Evolutionary conservation across 2,888 invertebrate genomes (phyloP).

Genomic region (Aelia acuminata): DNA sequence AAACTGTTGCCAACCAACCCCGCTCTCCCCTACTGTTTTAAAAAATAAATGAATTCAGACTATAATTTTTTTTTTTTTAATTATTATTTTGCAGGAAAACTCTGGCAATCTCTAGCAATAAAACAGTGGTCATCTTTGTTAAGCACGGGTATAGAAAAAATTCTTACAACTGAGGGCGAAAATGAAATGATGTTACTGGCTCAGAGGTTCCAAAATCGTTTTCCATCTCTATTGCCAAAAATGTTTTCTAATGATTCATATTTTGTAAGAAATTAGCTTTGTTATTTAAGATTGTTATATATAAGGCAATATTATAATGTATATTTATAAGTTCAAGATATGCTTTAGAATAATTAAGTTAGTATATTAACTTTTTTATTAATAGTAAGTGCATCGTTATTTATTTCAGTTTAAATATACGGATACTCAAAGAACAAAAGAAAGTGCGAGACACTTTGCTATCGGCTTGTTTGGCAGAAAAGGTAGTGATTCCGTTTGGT

Average conservation of each 20-base stretch:
- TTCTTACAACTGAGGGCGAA: slow-evolving; percentile 80
- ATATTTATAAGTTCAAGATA: too few species aligned
- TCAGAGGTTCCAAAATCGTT: slow-evolving; percentile 81
- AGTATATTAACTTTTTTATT: neutral
- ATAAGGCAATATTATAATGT: neutral
- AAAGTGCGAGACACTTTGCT: slow-evolving; percentile 82
- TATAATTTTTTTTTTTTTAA: too few species aligned
- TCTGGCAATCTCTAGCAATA: slow-evolving; percentile 8
- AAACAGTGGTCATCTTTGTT: slow-evolving; percentile 75
- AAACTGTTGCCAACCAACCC: too few species aligned
- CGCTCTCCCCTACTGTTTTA: too few species aligned
- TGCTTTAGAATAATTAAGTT: neutral
- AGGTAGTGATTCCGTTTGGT: slow-evolving; percentile 75
- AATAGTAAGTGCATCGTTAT: neutral
- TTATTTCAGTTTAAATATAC: slow-evolving; percentile 80
- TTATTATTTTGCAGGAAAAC: neutral
- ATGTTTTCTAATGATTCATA: slow-evolving; percentile 76
- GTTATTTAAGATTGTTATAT: neutral
- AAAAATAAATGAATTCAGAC: too few species aligned
- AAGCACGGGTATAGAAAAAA: slow-evolving; percentile 73
- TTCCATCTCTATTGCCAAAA: slow-evolving; percentile 76
- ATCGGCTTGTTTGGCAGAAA: slow-evolving; percentile 81
- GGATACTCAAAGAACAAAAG: slow-evolving; percentile 80
- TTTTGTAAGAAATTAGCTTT: slow-evolving; percentile 70
- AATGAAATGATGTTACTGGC: slow-evolving; percentile 82